Conservation (phyloP, 2,797 vertebrate genomes). For the Amniataba percoides region DNA sequence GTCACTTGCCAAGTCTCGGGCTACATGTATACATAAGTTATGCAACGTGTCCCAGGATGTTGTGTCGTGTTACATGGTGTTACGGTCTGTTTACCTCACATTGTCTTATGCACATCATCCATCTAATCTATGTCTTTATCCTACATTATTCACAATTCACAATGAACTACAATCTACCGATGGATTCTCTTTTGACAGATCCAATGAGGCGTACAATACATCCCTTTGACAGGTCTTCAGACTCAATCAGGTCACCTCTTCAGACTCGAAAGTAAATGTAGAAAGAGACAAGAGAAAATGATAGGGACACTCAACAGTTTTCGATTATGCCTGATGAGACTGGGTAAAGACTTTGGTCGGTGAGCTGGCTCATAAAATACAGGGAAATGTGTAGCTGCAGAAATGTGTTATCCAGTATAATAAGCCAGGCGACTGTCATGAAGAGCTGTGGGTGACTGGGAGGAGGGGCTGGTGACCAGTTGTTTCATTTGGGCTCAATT, state of each 20-base stretch:
- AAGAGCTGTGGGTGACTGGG: slow-evolving; percentile 24
- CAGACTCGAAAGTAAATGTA: slow-evolving; percentile 25
- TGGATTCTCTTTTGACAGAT: slow-evolving; percentile 38
- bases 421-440: slow-evolving; percentile 40
- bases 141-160: slow-evolving; percentile 35
- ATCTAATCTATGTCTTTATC: slow-evolving; percentile 38
- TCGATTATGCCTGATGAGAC: slow-evolving; percentile 22
- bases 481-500: slow-evolving; percentile 70
- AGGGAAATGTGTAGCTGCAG: slow-evolving; percentile 21
- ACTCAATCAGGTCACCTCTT: slow-evolving; percentile 37
- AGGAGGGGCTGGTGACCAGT: slow-evolving; percentile 28
- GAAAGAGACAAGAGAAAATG: slow-evolving; percentile 24
- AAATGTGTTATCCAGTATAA: slow-evolving; percentile 38
- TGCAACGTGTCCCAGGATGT: neutral
- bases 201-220: slow-evolving; percentile 21
- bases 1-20: neutral
- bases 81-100: neutral
- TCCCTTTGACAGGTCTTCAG: slow-evolving; percentile 29
- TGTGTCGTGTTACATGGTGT: neutral
- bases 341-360: slow-evolving; percentile 15
- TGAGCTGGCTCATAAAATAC: slow-evolving; percentile 28
- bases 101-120: neutral
- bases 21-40: slow-evolving; percentile 4
- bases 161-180: slow-evolving; percentile 29
- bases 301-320: slow-evolving; percentile 21